These are phyloP conservation scores for Montipora foliosa DNA, from an alignment of 64 coral and sea anemone species.

Conservation along the genomic window DNA sequence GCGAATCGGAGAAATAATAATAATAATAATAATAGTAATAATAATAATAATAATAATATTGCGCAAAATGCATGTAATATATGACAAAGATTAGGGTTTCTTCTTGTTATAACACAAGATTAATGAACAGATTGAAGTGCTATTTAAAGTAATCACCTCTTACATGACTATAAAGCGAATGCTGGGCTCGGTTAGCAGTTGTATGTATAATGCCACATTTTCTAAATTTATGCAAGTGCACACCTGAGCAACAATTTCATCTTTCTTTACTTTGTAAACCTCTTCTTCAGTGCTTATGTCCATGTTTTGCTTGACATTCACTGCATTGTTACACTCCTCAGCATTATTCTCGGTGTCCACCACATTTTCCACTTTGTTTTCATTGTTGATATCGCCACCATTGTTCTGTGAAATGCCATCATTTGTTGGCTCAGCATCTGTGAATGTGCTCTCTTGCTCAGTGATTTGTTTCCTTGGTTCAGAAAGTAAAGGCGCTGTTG, in stretches of 20 bases:
- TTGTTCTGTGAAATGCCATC: neutral
- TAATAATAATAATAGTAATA: no score
- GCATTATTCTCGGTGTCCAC: conserved; percentile 9
- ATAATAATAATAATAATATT: no score
- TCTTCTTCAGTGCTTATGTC: neutral
- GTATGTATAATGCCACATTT: no score
- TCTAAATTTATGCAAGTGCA: neutral
- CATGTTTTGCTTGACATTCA: neutral
- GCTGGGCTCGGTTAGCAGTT: no score
- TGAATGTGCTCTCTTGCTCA: neutral
- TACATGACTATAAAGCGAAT: no score
- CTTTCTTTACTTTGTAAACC: conserved; percentile 4
- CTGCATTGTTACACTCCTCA: neutral
- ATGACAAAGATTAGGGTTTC: no score
- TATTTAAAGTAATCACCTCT: no score
- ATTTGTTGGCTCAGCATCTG: neutral
- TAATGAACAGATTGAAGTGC: no score
- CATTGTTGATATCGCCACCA: neutral
- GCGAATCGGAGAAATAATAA: no score
- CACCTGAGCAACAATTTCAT: conserved; percentile 57
- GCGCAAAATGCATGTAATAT: no score
- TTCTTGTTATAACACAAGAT: no score
- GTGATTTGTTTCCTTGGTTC: neutral
- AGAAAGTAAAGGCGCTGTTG: conserved; percentile 16
- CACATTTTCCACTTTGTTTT: neutral